These are phyloP conservation scores for Amphibalanus amphitrite DNA, from an alignment of 1,140 invertebrate species.

Conservation along the genomic window DNA sequence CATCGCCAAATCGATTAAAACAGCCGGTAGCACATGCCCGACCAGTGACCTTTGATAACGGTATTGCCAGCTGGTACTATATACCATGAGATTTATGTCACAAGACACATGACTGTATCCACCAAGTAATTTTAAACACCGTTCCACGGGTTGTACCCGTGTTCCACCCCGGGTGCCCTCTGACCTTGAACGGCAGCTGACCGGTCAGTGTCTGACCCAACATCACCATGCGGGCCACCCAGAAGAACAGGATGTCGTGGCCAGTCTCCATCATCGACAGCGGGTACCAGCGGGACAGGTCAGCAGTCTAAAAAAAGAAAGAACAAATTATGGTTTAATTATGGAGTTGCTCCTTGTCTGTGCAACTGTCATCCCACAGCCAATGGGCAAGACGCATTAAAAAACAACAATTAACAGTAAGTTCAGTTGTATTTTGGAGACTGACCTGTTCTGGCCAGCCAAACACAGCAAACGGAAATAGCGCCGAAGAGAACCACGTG, in stretches of 20 bases:
- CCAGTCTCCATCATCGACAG: slow-evolving; percentile 86
- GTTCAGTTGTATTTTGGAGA: too few species aligned
- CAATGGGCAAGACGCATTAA: background rate
- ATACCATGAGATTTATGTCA: too few species aligned
- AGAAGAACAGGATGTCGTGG: slow-evolving; percentile 95
- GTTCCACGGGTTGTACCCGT: too few species aligned
- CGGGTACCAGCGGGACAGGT: slow-evolving; percentile 44
- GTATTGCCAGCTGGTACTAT: too few species aligned
- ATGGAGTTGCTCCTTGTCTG: slow-evolving; percentile 3
- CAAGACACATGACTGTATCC: too few species aligned
- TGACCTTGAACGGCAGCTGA: slow-evolving; percentile 66
- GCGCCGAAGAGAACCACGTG: slow-evolving; percentile 90
- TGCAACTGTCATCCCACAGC: slow-evolving; percentile 1
- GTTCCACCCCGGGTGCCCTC: too few species aligned
- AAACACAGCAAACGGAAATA: slow-evolving; percentile 77
- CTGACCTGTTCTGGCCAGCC: slow-evolving; percentile 61
- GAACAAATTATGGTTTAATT: too few species aligned
- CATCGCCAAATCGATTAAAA: slow-evolving; percentile 6
- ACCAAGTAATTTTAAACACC: too few species aligned
- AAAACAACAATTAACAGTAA: slow-evolving; percentile 7
- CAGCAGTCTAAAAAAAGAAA: background rate
- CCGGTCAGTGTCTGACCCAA: slow-evolving; percentile 65
- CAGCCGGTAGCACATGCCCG: too few species aligned
- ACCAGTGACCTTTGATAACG: too few species aligned
- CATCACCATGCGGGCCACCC: slow-evolving; percentile 98